Evolutionary conservation across 1,140 invertebrate species (phyloP).

Genomic region (Chymomyza costata): DNA sequence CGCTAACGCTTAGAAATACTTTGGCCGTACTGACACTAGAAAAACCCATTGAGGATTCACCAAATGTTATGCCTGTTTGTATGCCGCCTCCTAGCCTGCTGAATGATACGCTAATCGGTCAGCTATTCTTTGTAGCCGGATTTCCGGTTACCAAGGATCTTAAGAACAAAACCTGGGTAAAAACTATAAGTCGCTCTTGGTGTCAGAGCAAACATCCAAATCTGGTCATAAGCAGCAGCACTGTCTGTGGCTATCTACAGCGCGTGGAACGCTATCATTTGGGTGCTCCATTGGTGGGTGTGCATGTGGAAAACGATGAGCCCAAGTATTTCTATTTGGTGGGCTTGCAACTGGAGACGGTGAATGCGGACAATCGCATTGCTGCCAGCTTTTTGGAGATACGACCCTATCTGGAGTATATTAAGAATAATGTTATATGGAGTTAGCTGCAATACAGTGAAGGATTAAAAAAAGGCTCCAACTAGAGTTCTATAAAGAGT

Average conservation of each 20-base stretch:
- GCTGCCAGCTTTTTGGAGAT: constrained; percentile 44
- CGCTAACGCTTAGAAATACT: constrained; percentile 40
- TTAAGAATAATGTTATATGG: constrained; percentile 41
- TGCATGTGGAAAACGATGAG: constrained; percentile 32
- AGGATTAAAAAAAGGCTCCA: neutral
- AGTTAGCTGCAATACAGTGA: no score
- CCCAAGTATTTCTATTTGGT: constrained; percentile 45
- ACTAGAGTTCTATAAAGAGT: neutral
- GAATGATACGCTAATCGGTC: constrained; percentile 36
- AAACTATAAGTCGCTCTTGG: constrained; percentile 35
- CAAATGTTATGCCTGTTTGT: constrained; percentile 48
- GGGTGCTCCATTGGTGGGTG: constrained; percentile 45
- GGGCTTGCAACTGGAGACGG: constrained; percentile 41
- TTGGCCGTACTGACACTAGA: constrained; percentile 47
- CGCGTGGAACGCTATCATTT: constrained; percentile 14
- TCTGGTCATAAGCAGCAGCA: constrained; percentile 34
- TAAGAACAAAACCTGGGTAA: constrained; percentile 40
- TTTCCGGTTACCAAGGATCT: constrained; percentile 15
- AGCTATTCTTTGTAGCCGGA: constrained; percentile 40
- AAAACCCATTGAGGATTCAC: constrained; percentile 31
- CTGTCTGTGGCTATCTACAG: constrained; percentile 38
- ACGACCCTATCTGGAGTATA: constrained; percentile 40
- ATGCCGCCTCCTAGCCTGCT: constrained; percentile 38
- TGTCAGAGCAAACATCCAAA: constrained; percentile 25
- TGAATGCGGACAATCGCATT: neutral